Evolutionary conservation across 92 coral and sea anemone genomes (phyloP).

Genomic region (Palythoa grandis): DNA sequence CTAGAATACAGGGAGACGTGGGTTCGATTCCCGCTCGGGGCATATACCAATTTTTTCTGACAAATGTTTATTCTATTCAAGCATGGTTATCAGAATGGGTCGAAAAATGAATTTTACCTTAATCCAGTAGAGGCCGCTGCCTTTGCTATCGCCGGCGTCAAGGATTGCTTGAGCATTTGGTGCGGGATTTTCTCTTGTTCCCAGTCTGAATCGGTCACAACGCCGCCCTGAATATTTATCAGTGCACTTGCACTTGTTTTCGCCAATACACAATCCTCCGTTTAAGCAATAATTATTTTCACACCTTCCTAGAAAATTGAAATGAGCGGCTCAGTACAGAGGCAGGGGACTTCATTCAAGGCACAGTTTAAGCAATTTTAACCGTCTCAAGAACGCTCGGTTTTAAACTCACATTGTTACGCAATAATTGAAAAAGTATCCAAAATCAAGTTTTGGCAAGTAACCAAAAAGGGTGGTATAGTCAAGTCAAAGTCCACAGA

Average conservation of each 20-base stretch:
- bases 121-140: constrained; percentile 97
- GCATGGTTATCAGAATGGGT: background rate
- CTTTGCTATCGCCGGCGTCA: constrained; percentile 79
- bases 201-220: constrained; percentile 72
- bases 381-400: too few relatives aligned
- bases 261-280: constrained; percentile 75
- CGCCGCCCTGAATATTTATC: constrained; percentile 57
- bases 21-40: too few relatives aligned
- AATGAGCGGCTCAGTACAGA: background rate
- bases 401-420: too few relatives aligned
- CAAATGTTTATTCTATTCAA: too few relatives aligned
- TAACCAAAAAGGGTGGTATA: too few relatives aligned
- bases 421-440: too few relatives aligned
- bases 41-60: too few relatives aligned
- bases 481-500: too few relatives aligned
- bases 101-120: constrained; percentile 5
- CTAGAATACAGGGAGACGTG: too few relatives aligned
- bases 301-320: constrained; percentile 45
- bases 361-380: too few relatives aligned
- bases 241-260: constrained; percentile 69
- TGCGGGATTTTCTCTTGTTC: constrained; percentile 77
- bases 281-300: constrained; percentile 62
- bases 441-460: too few relatives aligned
- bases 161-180: constrained; percentile 87
- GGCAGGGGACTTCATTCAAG: too few relatives aligned